These are phyloP conservation scores for Cryptus viduatorius DNA, from an alignment of 2,888 invertebrate species.

Conservation along the genomic window DNA sequence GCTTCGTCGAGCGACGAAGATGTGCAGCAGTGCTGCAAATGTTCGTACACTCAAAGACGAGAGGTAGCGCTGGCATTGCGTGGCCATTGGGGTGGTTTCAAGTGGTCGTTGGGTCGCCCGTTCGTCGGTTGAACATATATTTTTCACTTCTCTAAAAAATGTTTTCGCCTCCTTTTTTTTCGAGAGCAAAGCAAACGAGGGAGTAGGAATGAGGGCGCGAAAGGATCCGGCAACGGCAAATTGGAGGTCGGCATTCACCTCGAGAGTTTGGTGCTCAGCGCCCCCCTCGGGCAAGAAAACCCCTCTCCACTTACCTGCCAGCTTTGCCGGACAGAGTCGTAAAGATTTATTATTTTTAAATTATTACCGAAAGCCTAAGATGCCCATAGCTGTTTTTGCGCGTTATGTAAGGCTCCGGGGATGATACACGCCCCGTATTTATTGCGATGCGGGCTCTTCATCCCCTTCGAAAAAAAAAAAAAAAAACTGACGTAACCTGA, in stretches of 20 bases:
- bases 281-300: slow-evolving; percentile 21
- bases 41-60: slow-evolving; percentile 36
- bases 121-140: slow-evolving; percentile 50
- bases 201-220: slow-evolving; percentile 65
- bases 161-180: slow-evolving; percentile 50
- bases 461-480: too few species aligned
- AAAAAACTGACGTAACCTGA: too few species aligned
- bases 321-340: slow-evolving; percentile 46
- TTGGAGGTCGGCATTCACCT: slow-evolving; percentile 70
- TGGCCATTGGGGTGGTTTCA: slow-evolving; percentile 25
- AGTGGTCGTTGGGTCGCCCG: slow-evolving; percentile 51
- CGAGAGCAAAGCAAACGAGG: slow-evolving; percentile 63
- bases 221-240: slow-evolving; percentile 67
- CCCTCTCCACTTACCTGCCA: slow-evolving; percentile 52
- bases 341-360: slow-evolving; percentile 66
- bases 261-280: slow-evolving; percentile 14
- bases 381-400: slow-evolving; percentile 32
- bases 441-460: too few species aligned
- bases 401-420: slow-evolving; percentile 29
- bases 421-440: not conserved
- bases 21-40: slow-evolving; percentile 28
- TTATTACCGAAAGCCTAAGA: slow-evolving; percentile 49
- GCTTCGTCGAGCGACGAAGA: slow-evolving; percentile 36
- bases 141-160: slow-evolving; percentile 41
- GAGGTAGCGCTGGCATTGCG: slow-evolving; percentile 5